Percentiles rank a stretch among this genome's conserved stretches.
phyloP scores from a whole-genome alignment of 2,113 vertebrate species.

The Aramus guarauna region DNA sequence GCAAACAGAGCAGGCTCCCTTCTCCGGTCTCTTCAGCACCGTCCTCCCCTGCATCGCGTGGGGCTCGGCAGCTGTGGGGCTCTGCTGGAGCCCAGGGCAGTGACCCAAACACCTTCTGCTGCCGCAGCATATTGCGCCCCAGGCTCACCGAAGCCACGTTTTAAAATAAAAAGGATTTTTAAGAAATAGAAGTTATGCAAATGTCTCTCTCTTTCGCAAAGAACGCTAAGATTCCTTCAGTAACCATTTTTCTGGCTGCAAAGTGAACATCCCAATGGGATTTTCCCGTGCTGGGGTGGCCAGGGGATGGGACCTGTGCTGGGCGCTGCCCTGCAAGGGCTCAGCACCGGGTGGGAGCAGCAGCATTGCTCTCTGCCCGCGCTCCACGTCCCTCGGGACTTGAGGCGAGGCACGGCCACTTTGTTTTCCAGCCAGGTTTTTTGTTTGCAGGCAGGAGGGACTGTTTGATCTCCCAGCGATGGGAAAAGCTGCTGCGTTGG shows the following conservation, averaged over 20 bases:
- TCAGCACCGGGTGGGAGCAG: not conserved
- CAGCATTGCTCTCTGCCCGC: fast-evolving
- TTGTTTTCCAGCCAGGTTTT: constrained; percentile 7
- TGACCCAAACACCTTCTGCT: not conserved
- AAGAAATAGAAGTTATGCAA: not conserved
- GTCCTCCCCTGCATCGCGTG: fast-evolving
- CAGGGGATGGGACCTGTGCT: not conserved
- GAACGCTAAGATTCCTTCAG: not conserved
- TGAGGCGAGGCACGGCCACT: fast-evolving
- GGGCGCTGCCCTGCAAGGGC: not conserved
- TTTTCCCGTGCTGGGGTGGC: not conserved
- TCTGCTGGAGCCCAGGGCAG: not conserved
- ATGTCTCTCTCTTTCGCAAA: not conserved
- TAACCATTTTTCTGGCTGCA: not conserved
- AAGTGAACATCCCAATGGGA: not conserved
- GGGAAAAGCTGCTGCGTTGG: not conserved
- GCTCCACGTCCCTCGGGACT: not conserved
- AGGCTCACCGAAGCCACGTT: fast-evolving
- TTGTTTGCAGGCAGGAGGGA: constrained; percentile 27
- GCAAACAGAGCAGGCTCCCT: not conserved
- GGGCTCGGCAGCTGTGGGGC: not conserved
- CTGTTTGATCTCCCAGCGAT: not conserved
- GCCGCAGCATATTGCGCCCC: not conserved
- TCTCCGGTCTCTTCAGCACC: not conserved
- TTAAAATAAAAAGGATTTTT: not conserved